A percentile compares a stretch with the other conserved stretches of the same genome.
Evolutionary conservation across 2,113 vertebrate species (phyloP).

Genomic region (Aix galericulata): DNA sequence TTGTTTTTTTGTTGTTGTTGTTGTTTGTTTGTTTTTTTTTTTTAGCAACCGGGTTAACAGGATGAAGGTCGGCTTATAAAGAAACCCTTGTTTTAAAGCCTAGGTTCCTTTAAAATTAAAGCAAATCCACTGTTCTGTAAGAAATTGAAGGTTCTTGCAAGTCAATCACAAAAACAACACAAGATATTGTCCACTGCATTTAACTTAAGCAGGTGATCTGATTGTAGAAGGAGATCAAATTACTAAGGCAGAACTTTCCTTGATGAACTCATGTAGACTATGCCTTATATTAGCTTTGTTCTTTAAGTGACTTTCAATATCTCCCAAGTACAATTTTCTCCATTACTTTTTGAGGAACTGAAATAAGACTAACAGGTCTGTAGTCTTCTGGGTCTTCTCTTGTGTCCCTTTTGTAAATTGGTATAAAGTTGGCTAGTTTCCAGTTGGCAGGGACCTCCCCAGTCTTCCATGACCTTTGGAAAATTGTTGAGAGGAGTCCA

Average conservation of each 20-base stretch:
- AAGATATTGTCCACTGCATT: neutral
- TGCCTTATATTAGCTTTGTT: neutral
- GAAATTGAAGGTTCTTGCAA: neutral
- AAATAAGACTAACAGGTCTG: neutral
- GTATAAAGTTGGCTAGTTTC: neutral
- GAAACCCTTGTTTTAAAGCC: neutral
- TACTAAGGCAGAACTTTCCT: neutral
- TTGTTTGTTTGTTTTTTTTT: too few species aligned
- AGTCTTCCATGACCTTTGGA: neutral
- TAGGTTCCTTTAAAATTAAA: neutral
- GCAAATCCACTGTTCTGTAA: neutral
- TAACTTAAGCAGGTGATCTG: neutral
- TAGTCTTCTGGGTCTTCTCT: neutral
- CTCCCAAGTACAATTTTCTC: neutral
- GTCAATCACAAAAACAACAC: neutral
- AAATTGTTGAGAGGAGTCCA: neutral
- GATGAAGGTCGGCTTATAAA: neutral
- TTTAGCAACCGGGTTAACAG: neutral
- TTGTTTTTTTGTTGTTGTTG: too few species aligned
- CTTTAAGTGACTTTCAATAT: neutral
- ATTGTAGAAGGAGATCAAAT: neutral
- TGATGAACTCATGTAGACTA: neutral
- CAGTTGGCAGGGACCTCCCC: neutral
- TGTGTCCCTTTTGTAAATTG: neutral
- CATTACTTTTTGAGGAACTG: neutral